These are phyloP conservation scores for Bryconaethiops microstoma DNA, from an alignment of 2,797 vertebrate species.

Conservation along the genomic window DNA sequence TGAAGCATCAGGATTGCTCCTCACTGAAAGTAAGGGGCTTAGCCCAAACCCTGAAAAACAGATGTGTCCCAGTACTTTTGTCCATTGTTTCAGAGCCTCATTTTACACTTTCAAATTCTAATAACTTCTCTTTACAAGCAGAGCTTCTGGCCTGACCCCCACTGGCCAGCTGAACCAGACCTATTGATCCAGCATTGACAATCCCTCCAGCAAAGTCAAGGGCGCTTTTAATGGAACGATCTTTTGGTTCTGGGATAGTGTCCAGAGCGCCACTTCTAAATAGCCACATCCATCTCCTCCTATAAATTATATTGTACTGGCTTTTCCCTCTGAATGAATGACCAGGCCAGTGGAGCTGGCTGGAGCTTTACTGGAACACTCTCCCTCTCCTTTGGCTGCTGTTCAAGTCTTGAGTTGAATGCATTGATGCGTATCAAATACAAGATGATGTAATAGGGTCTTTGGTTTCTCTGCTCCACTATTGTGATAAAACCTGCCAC, in stretches of 20 bases:
- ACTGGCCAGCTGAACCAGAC: slow-evolving; percentile 48
- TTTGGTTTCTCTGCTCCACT: slow-evolving; percentile 41
- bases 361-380: slow-evolving; percentile 64
- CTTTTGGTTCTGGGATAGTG: slow-evolving; percentile 63
- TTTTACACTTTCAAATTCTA: not conserved
- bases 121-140: slow-evolving; percentile 6
- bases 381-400: slow-evolving; percentile 48
- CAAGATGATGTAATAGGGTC: slow-evolving; percentile 52
- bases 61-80: too few species aligned
- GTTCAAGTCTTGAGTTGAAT: slow-evolving; percentile 50
- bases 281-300: slow-evolving; percentile 47
- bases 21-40: too few species aligned
- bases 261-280: slow-evolving; percentile 66
- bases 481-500: not conserved
- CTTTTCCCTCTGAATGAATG: slow-evolving; percentile 48
- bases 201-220: slow-evolving; percentile 56
- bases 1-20: too few species aligned
- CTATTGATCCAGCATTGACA: slow-evolving; percentile 47
- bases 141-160: slow-evolving; percentile 5
- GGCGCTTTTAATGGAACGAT: slow-evolving; percentile 69
- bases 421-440: slow-evolving; percentile 55
- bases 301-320: slow-evolving; percentile 52
- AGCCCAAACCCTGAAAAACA: too few species aligned
- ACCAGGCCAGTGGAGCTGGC: slow-evolving; percentile 44
- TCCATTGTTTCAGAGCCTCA: not conserved